Percentiles rank a stretch among this genome's conserved stretches.
Evolutionary conservation across 2,888 invertebrate genomes (phyloP).

Genomic region (Tipula vernalis): DNA sequence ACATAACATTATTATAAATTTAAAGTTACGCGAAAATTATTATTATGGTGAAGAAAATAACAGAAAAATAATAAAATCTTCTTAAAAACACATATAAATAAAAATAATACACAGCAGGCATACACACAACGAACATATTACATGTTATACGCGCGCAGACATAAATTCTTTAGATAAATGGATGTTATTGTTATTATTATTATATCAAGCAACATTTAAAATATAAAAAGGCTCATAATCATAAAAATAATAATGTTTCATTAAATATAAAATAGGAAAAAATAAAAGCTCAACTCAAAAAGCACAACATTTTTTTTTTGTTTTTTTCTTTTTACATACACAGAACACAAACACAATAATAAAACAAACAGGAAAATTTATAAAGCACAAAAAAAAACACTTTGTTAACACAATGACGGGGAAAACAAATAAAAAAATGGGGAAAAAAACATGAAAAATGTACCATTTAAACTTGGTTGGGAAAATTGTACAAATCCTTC

Average conservation of each 20-base stretch:
- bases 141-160: background rate
- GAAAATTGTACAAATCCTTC: slow-evolving; percentile 38
- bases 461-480: slow-evolving; percentile 38
- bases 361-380: background rate
- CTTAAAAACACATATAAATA: background rate
- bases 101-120: background rate
- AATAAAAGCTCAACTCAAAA: background rate
- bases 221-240: background rate
- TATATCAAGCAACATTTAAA: background rate
- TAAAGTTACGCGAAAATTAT: background rate
- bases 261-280: background rate
- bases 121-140: background rate
- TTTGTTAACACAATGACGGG: background rate
- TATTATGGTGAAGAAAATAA: background rate
- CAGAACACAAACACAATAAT: background rate
- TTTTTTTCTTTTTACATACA: background rate
- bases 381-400: background rate
- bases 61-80: background rate
- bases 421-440: background rate
- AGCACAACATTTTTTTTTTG: background rate
- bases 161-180: background rate
- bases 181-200: background rate
- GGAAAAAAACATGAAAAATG: background rate
- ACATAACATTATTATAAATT: background rate
- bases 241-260: background rate